phyloP scores from a whole-genome alignment of 2,113 vertebrate species.

The Pachyramphus minor region DNA sequence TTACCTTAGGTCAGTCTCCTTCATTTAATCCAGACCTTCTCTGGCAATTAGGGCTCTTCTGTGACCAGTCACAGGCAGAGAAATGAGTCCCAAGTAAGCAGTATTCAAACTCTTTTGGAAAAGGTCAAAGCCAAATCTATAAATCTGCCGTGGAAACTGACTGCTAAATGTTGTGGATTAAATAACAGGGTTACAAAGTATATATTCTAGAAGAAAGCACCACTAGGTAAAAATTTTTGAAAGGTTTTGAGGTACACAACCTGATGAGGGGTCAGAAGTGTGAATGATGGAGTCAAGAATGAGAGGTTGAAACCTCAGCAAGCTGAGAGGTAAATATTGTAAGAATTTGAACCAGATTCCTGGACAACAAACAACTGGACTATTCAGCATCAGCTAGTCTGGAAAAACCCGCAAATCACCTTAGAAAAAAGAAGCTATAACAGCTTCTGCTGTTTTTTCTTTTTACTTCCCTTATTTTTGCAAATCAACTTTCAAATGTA shows the following conservation, averaged over 20 bases:
- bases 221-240: neutral
- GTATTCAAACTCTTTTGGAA: neutral
- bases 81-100: neutral
- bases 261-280: neutral
- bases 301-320: neutral
- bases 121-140: neutral
- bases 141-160: neutral
- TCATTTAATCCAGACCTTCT: neutral
- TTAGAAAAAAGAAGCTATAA: neutral
- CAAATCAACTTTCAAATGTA: neutral
- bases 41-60: neutral
- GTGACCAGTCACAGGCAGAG: neutral
- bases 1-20: neutral
- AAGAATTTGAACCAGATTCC: neutral
- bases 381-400: neutral
- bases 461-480: neutral
- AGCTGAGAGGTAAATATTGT: neutral
- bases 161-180: fast-evolving
- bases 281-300: neutral
- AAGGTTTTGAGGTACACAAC: neutral
- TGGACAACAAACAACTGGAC: neutral
- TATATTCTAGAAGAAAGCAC: neutral
- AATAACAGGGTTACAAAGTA: neutral
- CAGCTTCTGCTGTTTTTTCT: neutral
- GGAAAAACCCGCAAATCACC: neutral